Conservation (phyloP, 2,888 invertebrate species). For the Xestia sexstrigata region DNA sequence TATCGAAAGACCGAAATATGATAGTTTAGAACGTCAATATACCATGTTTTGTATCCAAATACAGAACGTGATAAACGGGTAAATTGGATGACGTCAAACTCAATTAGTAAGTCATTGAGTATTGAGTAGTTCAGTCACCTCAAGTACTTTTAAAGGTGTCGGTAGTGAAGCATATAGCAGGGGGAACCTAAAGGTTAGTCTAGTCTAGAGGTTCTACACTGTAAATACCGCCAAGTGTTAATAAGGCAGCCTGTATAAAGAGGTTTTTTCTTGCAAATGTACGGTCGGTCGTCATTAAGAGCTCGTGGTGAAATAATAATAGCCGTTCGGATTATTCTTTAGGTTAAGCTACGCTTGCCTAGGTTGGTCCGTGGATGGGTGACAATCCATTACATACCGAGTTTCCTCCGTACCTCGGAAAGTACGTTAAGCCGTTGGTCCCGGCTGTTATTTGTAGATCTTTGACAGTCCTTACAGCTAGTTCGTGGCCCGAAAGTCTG, state of each 20-base stretch:
- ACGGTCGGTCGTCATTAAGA: too few species aligned
- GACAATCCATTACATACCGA: too few species aligned
- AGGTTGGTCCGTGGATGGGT: too few species aligned
- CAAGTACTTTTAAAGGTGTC: constrained; percentile 17
- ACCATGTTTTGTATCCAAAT: constrained; percentile 2
- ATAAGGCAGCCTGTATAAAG: neutral
- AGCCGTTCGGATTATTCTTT: too few species aligned
- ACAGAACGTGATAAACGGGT: constrained; percentile 19
- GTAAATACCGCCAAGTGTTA: constrained; percentile 4
- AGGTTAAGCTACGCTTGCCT: too few species aligned
- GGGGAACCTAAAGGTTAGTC: neutral
- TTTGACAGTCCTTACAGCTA: too few species aligned
- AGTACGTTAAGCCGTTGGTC: too few species aligned
- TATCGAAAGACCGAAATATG: constrained; percentile 1
- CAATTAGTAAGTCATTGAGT: constrained; percentile 30
- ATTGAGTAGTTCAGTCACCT: constrained; percentile 44
- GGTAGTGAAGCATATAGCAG: constrained; percentile 14
- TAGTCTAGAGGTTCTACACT: constrained; percentile 12
- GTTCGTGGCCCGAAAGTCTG: too few species aligned
- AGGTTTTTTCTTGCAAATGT: neutral
- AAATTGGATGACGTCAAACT: constrained; percentile 30
- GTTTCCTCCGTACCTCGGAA: too few species aligned
- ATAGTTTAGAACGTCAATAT: constrained; percentile 6
- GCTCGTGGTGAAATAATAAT: too few species aligned
- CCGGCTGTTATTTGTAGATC: too few species aligned